Percentiles rank a stretch among this genome's conserved stretches.
These are phyloP conservation scores for Drosophila neotestacea DNA, from an alignment of 2,888 invertebrate species.

Conservation along the genomic window DNA sequence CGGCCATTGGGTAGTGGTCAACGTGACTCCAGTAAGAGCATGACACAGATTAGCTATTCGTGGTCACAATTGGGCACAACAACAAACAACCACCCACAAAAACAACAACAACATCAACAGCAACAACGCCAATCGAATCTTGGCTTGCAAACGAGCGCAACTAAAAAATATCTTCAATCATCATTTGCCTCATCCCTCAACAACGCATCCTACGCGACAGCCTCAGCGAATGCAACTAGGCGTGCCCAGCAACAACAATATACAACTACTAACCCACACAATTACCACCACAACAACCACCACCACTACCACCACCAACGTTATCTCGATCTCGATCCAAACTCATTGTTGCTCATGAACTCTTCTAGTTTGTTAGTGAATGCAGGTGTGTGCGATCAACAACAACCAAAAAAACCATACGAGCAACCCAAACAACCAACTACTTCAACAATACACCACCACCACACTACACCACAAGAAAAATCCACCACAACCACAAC, in stretches of 20 bases:
- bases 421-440: slow-evolving; percentile 25
- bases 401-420: slow-evolving; percentile 38
- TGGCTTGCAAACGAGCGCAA: slow-evolving; percentile 83
- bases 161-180: slow-evolving; percentile 85
- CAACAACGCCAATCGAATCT: slow-evolving; percentile 80
- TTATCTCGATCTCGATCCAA: slow-evolving; percentile 83
- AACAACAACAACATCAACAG: slow-evolving; percentile 36
- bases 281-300: slow-evolving; percentile 76
- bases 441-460: slow-evolving; percentile 32
- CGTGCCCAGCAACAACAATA: slow-evolving; percentile 80
- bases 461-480: slow-evolving; percentile 20
- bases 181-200: slow-evolving; percentile 81
- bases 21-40: slow-evolving; percentile 86
- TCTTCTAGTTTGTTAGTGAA: slow-evolving; percentile 84
- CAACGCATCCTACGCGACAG: slow-evolving; percentile 55
- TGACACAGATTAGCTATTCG: slow-evolving; percentile 85
- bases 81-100: slow-evolving; percentile 35
- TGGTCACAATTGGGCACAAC: slow-evolving; percentile 74
- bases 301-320: slow-evolving; percentile 78
- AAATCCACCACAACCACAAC: slow-evolving; percentile 1
- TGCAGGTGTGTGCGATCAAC: slow-evolving; percentile 84
- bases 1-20: slow-evolving; percentile 83
- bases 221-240: slow-evolving; percentile 79
- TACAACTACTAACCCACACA: slow-evolving; percentile 58
- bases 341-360: slow-evolving; percentile 85